Evolutionary conservation across 64 coral and sea anemone species (phyloP).

Genomic region (Pachyseris speciosa): DNA sequence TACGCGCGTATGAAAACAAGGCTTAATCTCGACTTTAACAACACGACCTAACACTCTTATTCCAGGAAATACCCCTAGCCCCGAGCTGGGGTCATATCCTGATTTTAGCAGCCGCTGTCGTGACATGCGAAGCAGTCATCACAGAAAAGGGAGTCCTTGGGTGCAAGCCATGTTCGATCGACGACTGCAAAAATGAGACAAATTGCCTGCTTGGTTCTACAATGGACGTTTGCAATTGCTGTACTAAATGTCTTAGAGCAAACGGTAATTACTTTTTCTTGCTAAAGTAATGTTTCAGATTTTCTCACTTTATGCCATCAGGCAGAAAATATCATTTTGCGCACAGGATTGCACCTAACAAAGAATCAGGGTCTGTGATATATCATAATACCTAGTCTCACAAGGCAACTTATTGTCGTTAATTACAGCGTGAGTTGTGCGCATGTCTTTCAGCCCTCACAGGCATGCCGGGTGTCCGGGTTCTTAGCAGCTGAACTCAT

Average conservation of each 20-base stretch:
- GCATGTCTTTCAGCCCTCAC: too few species aligned
- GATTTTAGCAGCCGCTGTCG: not conserved
- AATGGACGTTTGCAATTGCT: slow-evolving; percentile 78
- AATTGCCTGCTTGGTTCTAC: slow-evolving; percentile 52
- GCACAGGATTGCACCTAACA: too few species aligned
- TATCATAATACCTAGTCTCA: too few species aligned
- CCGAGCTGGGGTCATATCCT: slow-evolving; percentile 17
- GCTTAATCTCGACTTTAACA: too few species aligned
- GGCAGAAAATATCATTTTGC: too few species aligned
- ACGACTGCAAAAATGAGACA: slow-evolving; percentile 61
- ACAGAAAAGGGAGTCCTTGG: slow-evolving; percentile 33
- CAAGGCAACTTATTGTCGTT: too few species aligned
- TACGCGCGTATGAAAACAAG: too few species aligned
- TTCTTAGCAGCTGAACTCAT: too few species aligned
- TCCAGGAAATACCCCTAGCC: not conserved
- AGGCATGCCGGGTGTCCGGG: too few species aligned
- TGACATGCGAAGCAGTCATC: slow-evolving; percentile 14
- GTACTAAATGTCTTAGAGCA: slow-evolving; percentile 72
- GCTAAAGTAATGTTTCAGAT: not conserved
- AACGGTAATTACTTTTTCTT: slow-evolving; percentile 10
- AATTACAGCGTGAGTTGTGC: too few species aligned
- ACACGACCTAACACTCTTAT: not conserved
- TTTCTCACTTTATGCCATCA: too few species aligned
- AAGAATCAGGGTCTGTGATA: too few species aligned
- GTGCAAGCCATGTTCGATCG: slow-evolving; percentile 79